These are phyloP conservation scores for Standfussiana lucernea DNA, from an alignment of 2,888 invertebrate genomes.

Conservation along the genomic window DNA sequence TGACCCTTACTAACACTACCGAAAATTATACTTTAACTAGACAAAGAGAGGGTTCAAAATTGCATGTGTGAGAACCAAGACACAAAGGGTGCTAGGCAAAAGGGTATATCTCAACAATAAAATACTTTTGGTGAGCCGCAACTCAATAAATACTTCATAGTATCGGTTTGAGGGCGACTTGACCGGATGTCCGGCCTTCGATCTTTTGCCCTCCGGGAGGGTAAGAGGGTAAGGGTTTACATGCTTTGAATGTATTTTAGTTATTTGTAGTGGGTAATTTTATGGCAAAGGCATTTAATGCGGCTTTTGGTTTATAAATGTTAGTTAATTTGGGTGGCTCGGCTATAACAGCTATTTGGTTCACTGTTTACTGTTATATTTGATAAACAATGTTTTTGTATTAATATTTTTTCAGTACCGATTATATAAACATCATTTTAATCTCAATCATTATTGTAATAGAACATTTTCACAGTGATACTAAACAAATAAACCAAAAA, in stretches of 20 bases:
- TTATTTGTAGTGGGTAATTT: conserved; percentile 76
- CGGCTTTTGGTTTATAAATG: conserved; percentile 54
- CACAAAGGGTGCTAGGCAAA: conserved; percentile 75
- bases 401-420: background rate
- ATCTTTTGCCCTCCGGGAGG: conserved; percentile 85
- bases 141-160: conserved; percentile 91
- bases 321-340: conserved; percentile 55
- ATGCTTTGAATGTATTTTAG: conserved; percentile 78
- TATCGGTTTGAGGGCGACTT: conserved; percentile 87
- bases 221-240: conserved; percentile 72
- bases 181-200: conserved; percentile 88
- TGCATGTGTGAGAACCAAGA: conserved; percentile 55
- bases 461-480: background rate
- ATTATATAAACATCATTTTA: background rate
- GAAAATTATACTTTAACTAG: conserved; percentile 62
- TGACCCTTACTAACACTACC: conserved; percentile 57
- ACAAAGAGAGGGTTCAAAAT: conserved; percentile 65
- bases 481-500: background rate
- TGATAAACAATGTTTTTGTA: background rate
- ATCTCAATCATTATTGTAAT: background rate
- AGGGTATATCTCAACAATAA: conserved; percentile 88
- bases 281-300: conserved; percentile 66
- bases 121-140: conserved; percentile 89
- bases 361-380: conserved; percentile 7
- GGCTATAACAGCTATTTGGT: conserved; percentile 5